phyloP scores from a whole-genome alignment of 2,797 vertebrate genomes.

The Anabas testudineus region DNA sequence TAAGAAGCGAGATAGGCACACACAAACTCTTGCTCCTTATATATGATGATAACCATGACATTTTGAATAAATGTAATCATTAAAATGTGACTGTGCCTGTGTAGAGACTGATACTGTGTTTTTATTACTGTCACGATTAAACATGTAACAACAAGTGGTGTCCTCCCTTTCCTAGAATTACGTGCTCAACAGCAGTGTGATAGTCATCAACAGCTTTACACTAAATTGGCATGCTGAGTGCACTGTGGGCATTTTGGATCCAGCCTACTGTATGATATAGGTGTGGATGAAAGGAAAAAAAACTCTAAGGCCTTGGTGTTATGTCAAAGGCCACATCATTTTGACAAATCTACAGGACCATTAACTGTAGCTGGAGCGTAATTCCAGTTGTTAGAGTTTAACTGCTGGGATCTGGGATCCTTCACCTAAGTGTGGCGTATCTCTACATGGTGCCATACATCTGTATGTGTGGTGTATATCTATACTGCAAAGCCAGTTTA shows the following conservation, averaged over 20 bases:
- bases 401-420: slow-evolving; percentile 29
- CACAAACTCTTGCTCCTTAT: neutral
- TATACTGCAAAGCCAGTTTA: neutral
- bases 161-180: slow-evolving; percentile 57
- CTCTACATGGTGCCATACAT: no score
- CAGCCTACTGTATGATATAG: no score
- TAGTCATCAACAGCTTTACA: neutral
- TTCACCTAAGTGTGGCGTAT: neutral
- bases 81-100: neutral
- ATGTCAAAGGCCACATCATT: slow-evolving; percentile 34
- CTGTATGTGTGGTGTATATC: neutral
- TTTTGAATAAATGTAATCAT: slow-evolving; percentile 4
- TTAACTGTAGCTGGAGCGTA: slow-evolving; percentile 13
- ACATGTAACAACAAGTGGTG: slow-evolving; percentile 17
- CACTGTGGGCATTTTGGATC: neutral
- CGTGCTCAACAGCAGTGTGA: slow-evolving; percentile 20
- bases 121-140: slow-evolving; percentile 1
- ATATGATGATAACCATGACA: neutral
- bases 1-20: neutral
- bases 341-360: slow-evolving; percentile 21
- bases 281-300: neutral
- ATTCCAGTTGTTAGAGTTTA: slow-evolving; percentile 57
- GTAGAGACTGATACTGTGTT: neutral
- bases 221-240: slow-evolving; percentile 7
- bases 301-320: slow-evolving; percentile 13